phyloP scores from a whole-genome alignment of 2,113 vertebrate species.

The Hydrolagus affinis region DNA sequence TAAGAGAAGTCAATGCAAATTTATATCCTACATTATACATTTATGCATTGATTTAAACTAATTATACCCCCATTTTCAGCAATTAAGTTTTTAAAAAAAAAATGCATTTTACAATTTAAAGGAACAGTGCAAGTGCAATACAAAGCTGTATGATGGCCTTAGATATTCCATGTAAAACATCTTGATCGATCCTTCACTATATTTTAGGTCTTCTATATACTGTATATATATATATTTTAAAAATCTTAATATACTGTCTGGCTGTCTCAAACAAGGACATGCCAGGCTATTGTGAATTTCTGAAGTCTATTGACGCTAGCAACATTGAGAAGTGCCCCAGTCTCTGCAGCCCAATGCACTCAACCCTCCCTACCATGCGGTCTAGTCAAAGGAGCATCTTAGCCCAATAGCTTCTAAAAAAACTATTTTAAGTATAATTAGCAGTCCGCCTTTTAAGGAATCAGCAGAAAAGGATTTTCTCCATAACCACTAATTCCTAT shows the following conservation, averaged over 20 bases:
- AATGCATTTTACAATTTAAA: constrained; percentile 13
- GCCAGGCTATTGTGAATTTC: too few species aligned
- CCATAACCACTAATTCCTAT: not conserved
- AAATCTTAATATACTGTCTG: constrained; percentile 8
- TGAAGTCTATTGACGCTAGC: not conserved
- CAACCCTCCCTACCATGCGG: not conserved
- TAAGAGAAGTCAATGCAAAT: constrained; percentile 7
- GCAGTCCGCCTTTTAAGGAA: not conserved
- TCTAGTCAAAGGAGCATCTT: not conserved
- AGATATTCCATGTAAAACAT: not conserved
- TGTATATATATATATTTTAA: too few species aligned
- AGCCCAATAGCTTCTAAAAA: not conserved
- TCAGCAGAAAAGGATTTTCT: not conserved
- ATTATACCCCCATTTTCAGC: constrained; percentile 21
- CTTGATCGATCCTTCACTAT: not conserved
- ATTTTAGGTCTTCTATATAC: not conserved
- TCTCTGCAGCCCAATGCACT: not conserved
- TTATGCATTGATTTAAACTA: constrained; percentile 25
- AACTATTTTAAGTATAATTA: not conserved
- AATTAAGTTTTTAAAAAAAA: not conserved
- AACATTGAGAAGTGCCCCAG: not conserved
- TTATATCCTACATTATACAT: constrained; percentile 3
- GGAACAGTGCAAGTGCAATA: not conserved
- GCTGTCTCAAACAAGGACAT: not conserved
- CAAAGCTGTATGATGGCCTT: not conserved